Evolutionary conservation across 2,888 invertebrate species (phyloP), one percentile per base, ranked within the genome.

Genomic region (Nephrotoma guestfalica): DNA sequence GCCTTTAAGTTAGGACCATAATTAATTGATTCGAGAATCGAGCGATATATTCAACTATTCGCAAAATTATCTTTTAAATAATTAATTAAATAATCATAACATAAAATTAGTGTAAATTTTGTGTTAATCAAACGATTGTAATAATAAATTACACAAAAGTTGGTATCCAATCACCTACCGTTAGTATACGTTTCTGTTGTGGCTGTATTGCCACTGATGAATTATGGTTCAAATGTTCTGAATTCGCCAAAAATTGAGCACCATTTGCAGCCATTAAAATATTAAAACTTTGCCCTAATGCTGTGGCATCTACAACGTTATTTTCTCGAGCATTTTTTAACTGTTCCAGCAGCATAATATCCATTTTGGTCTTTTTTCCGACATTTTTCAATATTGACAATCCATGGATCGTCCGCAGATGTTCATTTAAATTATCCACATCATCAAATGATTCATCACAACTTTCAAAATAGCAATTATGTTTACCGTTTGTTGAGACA

Each of bases 401-500:
- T 3, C 87, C 87, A 85, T 87, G 87, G n/a, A 86, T 43, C 41
- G 84, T n/a, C 6, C 83, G 84, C 30, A 87, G 41, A 84, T 87
- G 87, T 30, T 84, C 43, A 42, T 86, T 87, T 51, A 87, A 83
- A 41, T 84, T 15, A 41, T 87, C 87, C 2, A 47, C 45, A 43
- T 86, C 86, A 51, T 42, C 86, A 86, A 87, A 87, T 47, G 86
- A 41, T 15, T 86, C 87, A 57, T 86, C 86, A 85, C 87, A 87
- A 57, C 86, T 86, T 7, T 87, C 87, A 83, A 86, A 87, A 85
- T 86, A 87, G 86, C 87, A 87, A 90, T 89, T 90, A 90, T 90
- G 91, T 89, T 91, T 91, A 83, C 87, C 86, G 30, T 85, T 84
- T 51, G 90, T 89, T 7, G 87, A 86, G 88, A 90, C 90, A 88